These are phyloP conservation scores for Torymus tubicola DNA, from an alignment of 2,888 invertebrate species.

Conservation along the genomic window DNA sequence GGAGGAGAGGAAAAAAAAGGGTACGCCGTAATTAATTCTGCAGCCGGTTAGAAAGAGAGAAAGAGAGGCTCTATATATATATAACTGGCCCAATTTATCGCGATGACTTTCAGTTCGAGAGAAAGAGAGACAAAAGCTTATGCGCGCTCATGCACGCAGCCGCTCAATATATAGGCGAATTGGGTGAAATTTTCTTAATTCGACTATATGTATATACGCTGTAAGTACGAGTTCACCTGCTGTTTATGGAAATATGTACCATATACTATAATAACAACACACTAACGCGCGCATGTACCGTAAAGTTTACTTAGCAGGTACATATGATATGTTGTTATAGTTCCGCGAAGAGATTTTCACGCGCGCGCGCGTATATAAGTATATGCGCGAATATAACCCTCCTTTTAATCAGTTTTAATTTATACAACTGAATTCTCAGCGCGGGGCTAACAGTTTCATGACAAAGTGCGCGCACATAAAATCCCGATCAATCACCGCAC, in stretches of 20 bases:
- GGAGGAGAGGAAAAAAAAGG: no score
- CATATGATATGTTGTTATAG: no score
- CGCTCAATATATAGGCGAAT: not conserved
- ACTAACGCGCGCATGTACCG: no score
- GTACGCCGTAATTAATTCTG: no score
- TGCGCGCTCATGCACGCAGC: not conserved
- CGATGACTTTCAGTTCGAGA: constrained; percentile 36
- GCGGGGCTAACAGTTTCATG: not conserved
- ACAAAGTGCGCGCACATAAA: no score
- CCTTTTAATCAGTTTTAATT: constrained; percentile 10
- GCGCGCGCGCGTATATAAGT: no score
- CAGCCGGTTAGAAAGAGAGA: no score
- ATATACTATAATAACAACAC: no score
- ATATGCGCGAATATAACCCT: constrained; percentile 1
- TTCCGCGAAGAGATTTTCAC: no score
- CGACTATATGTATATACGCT: no score
- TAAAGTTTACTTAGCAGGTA: no score
- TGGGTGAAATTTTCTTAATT: constrained; percentile 24
- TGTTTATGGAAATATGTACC: constrained; percentile 29
- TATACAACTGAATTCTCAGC: not conserved
- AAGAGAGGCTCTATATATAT: no score
- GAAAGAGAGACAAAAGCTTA: constrained; percentile 24
- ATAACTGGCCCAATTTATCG: constrained; percentile 23
- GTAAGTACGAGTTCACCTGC: not conserved
- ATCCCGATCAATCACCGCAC: not conserved